Base-by-base conservation (phyloP, 2,113 vertebrate species). In the Percopsis transmontana region DNA sequence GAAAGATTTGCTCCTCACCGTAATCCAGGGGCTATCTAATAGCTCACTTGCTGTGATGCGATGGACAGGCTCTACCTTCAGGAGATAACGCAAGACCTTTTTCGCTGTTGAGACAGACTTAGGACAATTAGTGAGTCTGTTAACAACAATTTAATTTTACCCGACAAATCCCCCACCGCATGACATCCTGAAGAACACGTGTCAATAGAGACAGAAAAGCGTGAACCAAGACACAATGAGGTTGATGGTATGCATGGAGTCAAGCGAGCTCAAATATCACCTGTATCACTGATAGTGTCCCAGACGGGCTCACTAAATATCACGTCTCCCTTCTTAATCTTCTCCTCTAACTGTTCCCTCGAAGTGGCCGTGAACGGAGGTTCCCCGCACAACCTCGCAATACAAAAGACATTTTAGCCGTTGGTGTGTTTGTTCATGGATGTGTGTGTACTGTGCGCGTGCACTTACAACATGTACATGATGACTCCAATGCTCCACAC, bases 401-500 rank as follows among this genome's bases (percentile, higher is more conserved):
- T 24, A 74, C 51, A 58, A 69, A 58, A 52, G 14, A 71, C 47
- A 58, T 60, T 58, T 5, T 59, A 47, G 27, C 66, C 39, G 20
- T 42, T 16, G 39, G 12, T 55, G 21, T 44, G 60, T 38, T 2
- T 14, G 14, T 54, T 18, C 15, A 44, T 52, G 47, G 48, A 21
- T 48, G 47, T 42, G 21, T 19, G 15, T 44, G 50, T 20, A 56
- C 27, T 18, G 13, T 21, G 38, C 16, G 41, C 13, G 41, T 91
- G 16, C 80, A 92, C 95, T 95, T 93, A 97, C 96, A 97, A 87
- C 83, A 93, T 92, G 84, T 95, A 96, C 94, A 96, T 97, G 83
- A 97, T 92, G 86, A 98, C 93, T 71, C 94, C 96, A 79, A 92
- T 91, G 90, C 96, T 97, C 96, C 93, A 97, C 68, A 96, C 86